These are phyloP conservation scores for Anhinga rufa DNA, from an alignment of 2,113 vertebrate species.

Conservation along the genomic window DNA sequence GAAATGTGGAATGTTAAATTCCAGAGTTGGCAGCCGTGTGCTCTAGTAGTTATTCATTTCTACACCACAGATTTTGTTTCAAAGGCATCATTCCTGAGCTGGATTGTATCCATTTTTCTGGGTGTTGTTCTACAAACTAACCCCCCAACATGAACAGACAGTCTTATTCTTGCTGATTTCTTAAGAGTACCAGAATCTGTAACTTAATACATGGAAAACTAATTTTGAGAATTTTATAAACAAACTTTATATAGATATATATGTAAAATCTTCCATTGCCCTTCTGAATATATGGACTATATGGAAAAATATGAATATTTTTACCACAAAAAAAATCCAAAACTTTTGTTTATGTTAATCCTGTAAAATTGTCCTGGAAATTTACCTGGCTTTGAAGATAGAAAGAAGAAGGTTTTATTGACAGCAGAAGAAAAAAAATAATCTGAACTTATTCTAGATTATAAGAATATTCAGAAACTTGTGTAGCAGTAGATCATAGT, in stretches of 20 bases:
- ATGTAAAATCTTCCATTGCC: neutral
- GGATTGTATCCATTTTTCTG: conserved; percentile 21
- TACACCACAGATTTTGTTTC: conserved; percentile 56
- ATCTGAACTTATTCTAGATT: neutral
- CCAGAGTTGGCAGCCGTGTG: conserved; percentile 21
- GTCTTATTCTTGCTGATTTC: neutral
- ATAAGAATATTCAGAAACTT: neutral
- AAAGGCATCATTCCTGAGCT: conserved; percentile 45
- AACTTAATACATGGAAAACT: neutral
- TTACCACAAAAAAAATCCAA: neutral
- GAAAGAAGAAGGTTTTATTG: neutral
- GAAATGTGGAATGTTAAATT: conserved; percentile 59
- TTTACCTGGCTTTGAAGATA: neutral
- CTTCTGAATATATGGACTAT: neutral
- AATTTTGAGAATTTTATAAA: neutral
- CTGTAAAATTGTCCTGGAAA: neutral
- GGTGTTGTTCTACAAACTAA: neutral
- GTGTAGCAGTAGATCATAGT: neutral
- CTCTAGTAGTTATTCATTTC: conserved; percentile 46
- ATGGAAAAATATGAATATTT: neutral
- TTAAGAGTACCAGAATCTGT: neutral
- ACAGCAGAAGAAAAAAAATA: neutral
- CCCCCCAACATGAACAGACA: neutral
- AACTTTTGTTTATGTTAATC: neutral
- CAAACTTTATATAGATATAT: neutral